phyloP scores from a whole-genome alignment of 2,888 invertebrate genomes.

The Maniola hyperantus region DNA sequence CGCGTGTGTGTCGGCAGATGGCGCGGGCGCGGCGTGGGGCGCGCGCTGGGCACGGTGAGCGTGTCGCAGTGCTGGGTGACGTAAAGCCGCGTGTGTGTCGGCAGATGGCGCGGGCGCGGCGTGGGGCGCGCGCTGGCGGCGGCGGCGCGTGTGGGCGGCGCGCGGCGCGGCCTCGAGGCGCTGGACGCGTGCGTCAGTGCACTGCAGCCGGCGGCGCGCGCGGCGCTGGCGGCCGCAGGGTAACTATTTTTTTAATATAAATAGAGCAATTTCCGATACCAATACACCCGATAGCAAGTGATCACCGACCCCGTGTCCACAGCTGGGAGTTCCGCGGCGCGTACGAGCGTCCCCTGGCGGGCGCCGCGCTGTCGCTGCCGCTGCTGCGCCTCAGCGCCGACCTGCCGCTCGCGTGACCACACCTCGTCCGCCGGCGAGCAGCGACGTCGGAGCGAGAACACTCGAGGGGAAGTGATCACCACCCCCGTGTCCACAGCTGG shows the following conservation, averaged over 20 bases:
- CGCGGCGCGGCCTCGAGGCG: slow-evolving; percentile 36
- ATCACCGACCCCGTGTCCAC: too few species aligned
- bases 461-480: too few species aligned
- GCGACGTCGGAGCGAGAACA: neutral
- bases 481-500: slow-evolving; percentile 50
- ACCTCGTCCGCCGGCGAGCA: neutral
- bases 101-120: slow-evolving; percentile 45
- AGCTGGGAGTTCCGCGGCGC: slow-evolving; percentile 55
- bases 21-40: too few species aligned
- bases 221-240: slow-evolving; percentile 47
- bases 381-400: slow-evolving; percentile 49
- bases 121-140: slow-evolving; percentile 49
- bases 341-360: slow-evolving; percentile 55
- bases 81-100: slow-evolving; percentile 35
- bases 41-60: too few species aligned
- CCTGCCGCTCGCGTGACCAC: slow-evolving; percentile 45
- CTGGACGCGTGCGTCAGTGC: slow-evolving; percentile 44
- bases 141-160: slow-evolving; percentile 47
- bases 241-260: neutral
- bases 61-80: too few species aligned
- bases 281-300: too few species aligned
- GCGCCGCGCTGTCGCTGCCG: slow-evolving; percentile 56
- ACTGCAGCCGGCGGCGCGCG: slow-evolving; percentile 45
- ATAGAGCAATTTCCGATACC: too few species aligned
- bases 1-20: too few species aligned